These are phyloP conservation scores for Varanus salvator DNA, from an alignment of 2,113 vertebrate genomes.

Conservation along the genomic window DNA sequence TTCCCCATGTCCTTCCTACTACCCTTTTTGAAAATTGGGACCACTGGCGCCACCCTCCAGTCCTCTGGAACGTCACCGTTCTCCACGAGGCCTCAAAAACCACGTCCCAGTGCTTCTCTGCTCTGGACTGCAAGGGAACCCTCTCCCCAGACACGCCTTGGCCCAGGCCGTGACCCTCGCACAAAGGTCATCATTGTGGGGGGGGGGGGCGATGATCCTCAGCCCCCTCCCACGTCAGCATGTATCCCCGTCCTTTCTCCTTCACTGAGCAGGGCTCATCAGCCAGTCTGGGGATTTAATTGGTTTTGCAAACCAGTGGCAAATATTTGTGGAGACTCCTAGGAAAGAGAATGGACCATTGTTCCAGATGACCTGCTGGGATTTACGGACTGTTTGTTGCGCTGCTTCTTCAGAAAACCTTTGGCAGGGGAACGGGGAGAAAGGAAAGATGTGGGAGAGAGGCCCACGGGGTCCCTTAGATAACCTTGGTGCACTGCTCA, in stretches of 20 bases:
- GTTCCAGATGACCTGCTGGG: constrained; percentile 13
- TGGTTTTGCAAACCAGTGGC: constrained; percentile 39
- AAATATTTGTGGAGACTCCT: constrained; percentile 11
- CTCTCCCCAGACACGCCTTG: background rate
- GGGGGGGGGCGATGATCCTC: background rate
- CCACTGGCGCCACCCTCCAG: too few relatives aligned
- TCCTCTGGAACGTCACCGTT: too few relatives aligned
- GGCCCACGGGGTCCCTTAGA: background rate
- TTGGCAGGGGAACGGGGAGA: background rate
- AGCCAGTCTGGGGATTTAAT: constrained; percentile 23
- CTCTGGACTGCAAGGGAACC: too few relatives aligned
- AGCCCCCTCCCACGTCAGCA: constrained; percentile 18
- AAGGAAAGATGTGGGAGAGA: background rate
- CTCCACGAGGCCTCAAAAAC: background rate
- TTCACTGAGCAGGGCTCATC: constrained; percentile 29
- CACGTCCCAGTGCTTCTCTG: background rate
- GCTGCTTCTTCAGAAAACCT: background rate
- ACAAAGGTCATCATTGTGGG: constrained; percentile 6
- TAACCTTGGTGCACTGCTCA: background rate
- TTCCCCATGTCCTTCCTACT: too few relatives aligned
- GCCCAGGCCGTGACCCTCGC: background rate
- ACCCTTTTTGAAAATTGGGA: too few relatives aligned
- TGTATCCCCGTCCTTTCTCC: constrained; percentile 34
- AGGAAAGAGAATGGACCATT: constrained; percentile 14
- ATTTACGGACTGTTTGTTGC: constrained; percentile 24